Percentiles rank a stretch among this genome's conserved stretches.
Evolutionary conservation across 2,797 vertebrate species (phyloP).

Genomic region (Picus viridis): DNA sequence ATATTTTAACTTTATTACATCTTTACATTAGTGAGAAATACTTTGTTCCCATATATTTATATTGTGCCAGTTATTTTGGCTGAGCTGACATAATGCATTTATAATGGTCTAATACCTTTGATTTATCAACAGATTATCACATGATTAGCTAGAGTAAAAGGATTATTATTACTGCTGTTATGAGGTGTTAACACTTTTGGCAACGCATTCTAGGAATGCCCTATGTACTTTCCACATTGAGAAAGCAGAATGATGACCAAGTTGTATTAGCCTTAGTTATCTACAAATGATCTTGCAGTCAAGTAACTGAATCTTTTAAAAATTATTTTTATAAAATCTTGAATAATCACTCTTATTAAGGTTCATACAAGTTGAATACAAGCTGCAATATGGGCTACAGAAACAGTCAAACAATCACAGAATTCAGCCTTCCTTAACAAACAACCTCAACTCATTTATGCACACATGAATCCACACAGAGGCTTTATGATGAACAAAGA

Average conservation of each 20-base stretch:
- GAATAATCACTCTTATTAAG: background rate
- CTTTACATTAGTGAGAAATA: conserved; percentile 68
- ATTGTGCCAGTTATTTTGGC: conserved; percentile 68
- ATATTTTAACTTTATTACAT: conserved; percentile 66
- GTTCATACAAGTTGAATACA: background rate
- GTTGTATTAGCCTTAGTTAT: background rate
- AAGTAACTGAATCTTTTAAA: conserved; percentile 7
- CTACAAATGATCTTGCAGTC: background rate
- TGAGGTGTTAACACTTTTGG: conserved; percentile 80
- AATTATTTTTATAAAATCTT: background rate
- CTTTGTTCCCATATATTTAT: conserved; percentile 69
- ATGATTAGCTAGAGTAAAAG: conserved; percentile 77
- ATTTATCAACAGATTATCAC: conserved; percentile 82
- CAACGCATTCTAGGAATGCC: conserved; percentile 60
- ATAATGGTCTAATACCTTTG: conserved; percentile 77
- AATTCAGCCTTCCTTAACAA: conserved; percentile 34
- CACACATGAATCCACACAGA: background rate
- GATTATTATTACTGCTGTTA: conserved; percentile 77
- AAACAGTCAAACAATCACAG: background rate
- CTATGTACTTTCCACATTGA: conserved; percentile 8
- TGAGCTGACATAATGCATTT: conserved; percentile 77
- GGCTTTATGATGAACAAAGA: conserved; percentile 46
- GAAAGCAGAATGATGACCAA: background rate
- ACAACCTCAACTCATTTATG: background rate
- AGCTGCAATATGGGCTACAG: background rate